These are phyloP conservation scores for Cacatua alba DNA, from an alignment of 2,113 vertebrate species.

Conservation along the genomic window DNA sequence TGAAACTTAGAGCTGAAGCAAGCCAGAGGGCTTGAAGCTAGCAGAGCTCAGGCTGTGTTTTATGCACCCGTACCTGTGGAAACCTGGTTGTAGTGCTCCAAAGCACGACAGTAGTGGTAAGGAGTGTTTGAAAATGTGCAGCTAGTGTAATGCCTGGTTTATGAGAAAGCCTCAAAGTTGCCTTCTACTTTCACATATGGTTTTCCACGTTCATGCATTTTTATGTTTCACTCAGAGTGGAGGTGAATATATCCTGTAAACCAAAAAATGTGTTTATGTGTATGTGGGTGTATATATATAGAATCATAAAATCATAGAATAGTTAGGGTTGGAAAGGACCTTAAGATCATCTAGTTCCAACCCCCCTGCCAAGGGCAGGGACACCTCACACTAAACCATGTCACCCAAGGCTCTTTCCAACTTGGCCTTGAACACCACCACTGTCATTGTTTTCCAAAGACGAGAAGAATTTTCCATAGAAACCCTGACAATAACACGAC, in stretches of 20 bases:
- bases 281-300: neutral
- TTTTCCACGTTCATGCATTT: neutral
- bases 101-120: neutral
- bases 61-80: neutral
- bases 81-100: neutral
- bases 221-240: neutral
- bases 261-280: neutral
- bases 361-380: too few species aligned
- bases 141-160: neutral
- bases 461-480: constrained; percentile 36
- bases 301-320: too few species aligned
- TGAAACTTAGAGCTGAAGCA: neutral
- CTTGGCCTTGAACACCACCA: too few species aligned
- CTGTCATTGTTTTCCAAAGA: constrained; percentile 18
- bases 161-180: neutral
- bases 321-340: too few species aligned
- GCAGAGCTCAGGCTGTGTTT: neutral
- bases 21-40: neutral
- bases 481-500: constrained; percentile 1
- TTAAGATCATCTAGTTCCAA: too few species aligned
- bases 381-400: too few species aligned
- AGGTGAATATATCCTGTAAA: neutral
- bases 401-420: too few species aligned
- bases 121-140: neutral
- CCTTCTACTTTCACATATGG: neutral